These are phyloP conservation scores for Eupithecia subfuscata DNA, from an alignment of 2,888 invertebrate species.

Conservation along the genomic window DNA sequence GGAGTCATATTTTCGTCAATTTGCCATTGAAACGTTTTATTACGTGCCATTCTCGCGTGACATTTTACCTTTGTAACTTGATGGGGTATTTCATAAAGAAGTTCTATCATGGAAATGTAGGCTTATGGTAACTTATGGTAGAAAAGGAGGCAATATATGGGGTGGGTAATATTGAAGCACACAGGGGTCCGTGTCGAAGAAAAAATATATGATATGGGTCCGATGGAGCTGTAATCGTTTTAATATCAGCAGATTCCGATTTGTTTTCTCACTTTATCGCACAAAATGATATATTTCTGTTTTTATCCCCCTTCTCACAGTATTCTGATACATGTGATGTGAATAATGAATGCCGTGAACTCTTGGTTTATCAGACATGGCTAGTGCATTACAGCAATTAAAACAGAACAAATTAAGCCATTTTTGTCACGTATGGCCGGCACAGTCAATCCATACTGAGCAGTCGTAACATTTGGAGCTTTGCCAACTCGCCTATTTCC, in stretches of 20 bases:
- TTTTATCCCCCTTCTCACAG: not conserved
- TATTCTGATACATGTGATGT: not conserved
- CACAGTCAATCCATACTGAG: slow-evolving; percentile 41
- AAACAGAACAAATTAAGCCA: slow-evolving; percentile 36
- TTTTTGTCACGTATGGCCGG: slow-evolving; percentile 39
- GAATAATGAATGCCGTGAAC: not conserved
- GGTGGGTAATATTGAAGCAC: not conserved
- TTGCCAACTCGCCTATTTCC: slow-evolving; percentile 47
- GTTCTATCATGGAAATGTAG: slow-evolving; percentile 9
- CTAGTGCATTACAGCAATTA: slow-evolving; percentile 25
- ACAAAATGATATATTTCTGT: not conserved
- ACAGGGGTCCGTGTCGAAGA: not conserved
- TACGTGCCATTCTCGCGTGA: slow-evolving; percentile 48
- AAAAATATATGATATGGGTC: not conserved
- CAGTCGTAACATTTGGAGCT: slow-evolving; percentile 58
- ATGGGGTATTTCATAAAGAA: slow-evolving; percentile 23
- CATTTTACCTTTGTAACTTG: slow-evolving; percentile 33
- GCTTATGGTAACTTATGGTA: not conserved
- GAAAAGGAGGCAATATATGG: not conserved
- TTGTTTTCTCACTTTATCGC: not conserved
- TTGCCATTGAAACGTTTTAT: slow-evolving; percentile 59
- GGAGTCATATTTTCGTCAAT: slow-evolving; percentile 67
- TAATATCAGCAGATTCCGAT: not conserved
- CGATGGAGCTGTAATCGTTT: not conserved
- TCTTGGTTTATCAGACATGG: not conserved